These are phyloP conservation scores for Hirundo rustica DNA, from an alignment of 2,797 vertebrate genomes.

Conservation along the genomic window DNA sequence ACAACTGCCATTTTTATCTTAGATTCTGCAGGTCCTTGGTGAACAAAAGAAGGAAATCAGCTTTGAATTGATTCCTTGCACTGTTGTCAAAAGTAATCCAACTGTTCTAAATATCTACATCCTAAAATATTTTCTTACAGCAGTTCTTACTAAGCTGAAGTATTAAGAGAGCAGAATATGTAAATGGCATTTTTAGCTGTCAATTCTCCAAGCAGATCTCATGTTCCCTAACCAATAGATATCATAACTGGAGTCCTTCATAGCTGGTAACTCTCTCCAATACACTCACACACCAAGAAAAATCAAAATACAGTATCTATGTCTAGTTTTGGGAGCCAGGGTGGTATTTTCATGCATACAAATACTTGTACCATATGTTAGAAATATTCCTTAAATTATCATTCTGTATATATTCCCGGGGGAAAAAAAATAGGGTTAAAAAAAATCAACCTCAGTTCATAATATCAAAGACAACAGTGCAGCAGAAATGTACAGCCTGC, in stretches of 20 bases:
- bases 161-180: slow-evolving; percentile 74
- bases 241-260: slow-evolving; percentile 38
- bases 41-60: slow-evolving; percentile 78
- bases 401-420: not conserved
- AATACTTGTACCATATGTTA: slow-evolving; percentile 40
- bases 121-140: slow-evolving; percentile 71
- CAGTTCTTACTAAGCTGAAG: slow-evolving; percentile 73
- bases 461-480: slow-evolving; percentile 24
- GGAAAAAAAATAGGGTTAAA: not conserved
- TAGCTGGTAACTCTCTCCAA: not conserved
- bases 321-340: slow-evolving; percentile 9
- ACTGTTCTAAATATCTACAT: slow-evolving; percentile 79
- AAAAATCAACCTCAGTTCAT: slow-evolving; percentile 25
- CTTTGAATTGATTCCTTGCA: slow-evolving; percentile 81
- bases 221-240: slow-evolving; percentile 43
- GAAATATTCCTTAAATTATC: slow-evolving; percentile 41
- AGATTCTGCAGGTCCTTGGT: slow-evolving; percentile 81
- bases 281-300: slow-evolving; percentile 7
- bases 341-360: slow-evolving; percentile 1
- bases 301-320: slow-evolving; percentile 37
- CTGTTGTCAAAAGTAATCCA: slow-evolving; percentile 83
- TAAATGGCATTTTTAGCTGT: slow-evolving; percentile 72
- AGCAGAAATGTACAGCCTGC: slow-evolving; percentile 54
- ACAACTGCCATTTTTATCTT: slow-evolving; percentile 96
- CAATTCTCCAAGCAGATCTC: slow-evolving; percentile 74